A percentile compares a stretch with the other conserved stretches of the same genome.
Evolutionary conservation across 2,888 invertebrate genomes (phyloP).

Genomic region (Hemaris fuciformis): DNA sequence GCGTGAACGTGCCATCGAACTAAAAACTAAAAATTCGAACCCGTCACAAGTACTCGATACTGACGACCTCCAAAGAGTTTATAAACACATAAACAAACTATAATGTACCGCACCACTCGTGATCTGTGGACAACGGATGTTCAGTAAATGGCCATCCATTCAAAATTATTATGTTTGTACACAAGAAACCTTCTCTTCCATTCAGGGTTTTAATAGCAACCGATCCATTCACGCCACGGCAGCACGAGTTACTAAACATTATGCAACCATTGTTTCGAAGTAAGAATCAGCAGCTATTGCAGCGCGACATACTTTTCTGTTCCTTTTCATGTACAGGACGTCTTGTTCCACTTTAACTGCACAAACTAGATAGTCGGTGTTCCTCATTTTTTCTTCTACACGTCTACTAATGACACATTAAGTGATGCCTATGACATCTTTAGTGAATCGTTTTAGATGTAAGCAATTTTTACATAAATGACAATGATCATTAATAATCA

Average conservation of each 20-base stretch:
- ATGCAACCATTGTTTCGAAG: conserved; percentile 45
- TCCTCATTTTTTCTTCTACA: not conserved
- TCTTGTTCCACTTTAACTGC: not conserved
- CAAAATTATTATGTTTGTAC: conserved; percentile 49
- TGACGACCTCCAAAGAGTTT: not conserved
- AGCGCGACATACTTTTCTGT: conserved; percentile 32
- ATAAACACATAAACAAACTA: conserved; percentile 32
- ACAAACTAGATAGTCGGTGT: not conserved
- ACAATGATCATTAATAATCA: not conserved
- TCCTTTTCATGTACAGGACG: conserved; percentile 22
- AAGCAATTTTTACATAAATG: too few species aligned
- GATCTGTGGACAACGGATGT: conserved; percentile 33
- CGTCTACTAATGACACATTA: not conserved
- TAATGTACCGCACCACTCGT: conserved; percentile 49
- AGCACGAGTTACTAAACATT: conserved; percentile 45
- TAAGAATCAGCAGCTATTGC: conserved; percentile 18
- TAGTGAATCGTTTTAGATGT: not conserved
- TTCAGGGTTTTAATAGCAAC: conserved; percentile 39
- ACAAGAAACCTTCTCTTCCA: conserved; percentile 29
- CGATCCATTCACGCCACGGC: conserved; percentile 43
- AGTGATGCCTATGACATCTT: not conserved
- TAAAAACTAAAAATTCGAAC: not conserved
- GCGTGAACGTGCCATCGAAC: not conserved
- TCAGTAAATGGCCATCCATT: conserved; percentile 33
- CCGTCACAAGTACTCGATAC: not conserved